Evolutionary conservation across 2,113 vertebrate genomes (phyloP).

Genomic region (Galemys pyrenaicus): DNA sequence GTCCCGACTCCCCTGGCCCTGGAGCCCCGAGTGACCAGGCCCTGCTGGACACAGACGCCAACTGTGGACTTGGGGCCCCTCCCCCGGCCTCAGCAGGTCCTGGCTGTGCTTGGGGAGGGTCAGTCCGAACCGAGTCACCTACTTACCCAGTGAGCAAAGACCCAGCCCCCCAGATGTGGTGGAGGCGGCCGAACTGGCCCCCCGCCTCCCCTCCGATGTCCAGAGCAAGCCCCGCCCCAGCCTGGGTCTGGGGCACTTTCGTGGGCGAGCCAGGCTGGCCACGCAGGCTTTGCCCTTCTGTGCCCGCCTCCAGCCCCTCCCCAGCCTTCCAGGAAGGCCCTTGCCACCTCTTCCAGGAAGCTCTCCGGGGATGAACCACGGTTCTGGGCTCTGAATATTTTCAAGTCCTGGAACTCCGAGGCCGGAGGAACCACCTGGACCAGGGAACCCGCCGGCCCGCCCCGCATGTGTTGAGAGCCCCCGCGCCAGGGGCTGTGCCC

Average conservation of each 20-base stretch:
- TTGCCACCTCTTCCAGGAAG: neutral
- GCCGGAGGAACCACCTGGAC: neutral
- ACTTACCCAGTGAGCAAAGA: neutral
- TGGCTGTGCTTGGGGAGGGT: neutral
- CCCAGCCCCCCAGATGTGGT: neutral
- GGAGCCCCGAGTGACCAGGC: neutral
- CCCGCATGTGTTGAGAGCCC: neutral
- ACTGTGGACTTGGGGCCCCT: neutral
- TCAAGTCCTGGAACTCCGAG: neutral
- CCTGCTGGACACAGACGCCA: slow-evolving; percentile 10
- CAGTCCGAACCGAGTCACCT: neutral
- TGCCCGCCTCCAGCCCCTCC: neutral
- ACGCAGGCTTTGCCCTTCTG: neutral
- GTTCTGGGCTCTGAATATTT: neutral
- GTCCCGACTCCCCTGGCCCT: slow-evolving; percentile 36
- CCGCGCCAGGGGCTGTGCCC: rapidly evolving
- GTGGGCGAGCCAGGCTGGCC: too few species aligned
- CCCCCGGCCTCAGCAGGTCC: neutral
- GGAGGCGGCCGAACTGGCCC: neutral
- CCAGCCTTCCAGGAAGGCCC: too few species aligned
- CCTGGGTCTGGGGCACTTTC: too few species aligned
- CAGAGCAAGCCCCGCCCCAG: neutral
- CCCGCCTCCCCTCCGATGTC: neutral
- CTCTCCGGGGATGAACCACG: neutral
- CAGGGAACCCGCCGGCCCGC: rapidly evolving